phyloP scores from a whole-genome alignment of 2,113 vertebrate species.

The Pseudorhombus dupliciocellatus region DNA sequence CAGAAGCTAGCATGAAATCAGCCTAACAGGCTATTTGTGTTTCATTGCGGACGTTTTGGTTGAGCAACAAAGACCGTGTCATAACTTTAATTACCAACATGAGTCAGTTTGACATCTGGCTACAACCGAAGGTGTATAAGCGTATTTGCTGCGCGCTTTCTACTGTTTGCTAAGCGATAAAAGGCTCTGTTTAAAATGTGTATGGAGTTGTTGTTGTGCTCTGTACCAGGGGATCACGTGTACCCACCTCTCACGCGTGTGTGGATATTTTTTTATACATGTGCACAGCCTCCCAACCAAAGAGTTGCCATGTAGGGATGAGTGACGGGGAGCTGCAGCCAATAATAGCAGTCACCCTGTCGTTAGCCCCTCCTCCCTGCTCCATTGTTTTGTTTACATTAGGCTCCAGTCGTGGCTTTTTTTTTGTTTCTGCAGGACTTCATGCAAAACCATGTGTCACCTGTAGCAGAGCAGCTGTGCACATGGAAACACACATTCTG shows the following conservation, averaged over 20 bases:
- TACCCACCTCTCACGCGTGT: conserved; percentile 61
- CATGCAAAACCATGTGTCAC: background rate
- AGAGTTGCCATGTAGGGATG: conserved; percentile 58
- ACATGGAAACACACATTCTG: background rate
- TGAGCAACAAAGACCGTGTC: no score
- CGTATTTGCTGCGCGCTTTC: background rate
- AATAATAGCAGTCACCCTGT: conserved; percentile 43
- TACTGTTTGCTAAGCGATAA: background rate
- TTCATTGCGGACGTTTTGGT: background rate
- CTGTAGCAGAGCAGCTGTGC: background rate
- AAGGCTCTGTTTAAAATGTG: background rate
- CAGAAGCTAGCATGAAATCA: background rate
- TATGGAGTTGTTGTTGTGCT: conserved; percentile 66
- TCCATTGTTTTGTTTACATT: conserved; percentile 70
- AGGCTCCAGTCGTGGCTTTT: conserved; percentile 56
- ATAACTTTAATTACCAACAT: background rate
- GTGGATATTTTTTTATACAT: conserved; percentile 50
- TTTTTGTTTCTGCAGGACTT: conserved; percentile 41
- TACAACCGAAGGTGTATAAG: background rate
- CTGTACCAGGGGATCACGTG: conserved; percentile 73
- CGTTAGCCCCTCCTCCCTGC: conserved; percentile 29
- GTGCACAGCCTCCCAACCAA: conserved; percentile 54
- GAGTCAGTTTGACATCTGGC: background rate
- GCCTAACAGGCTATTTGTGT: background rate
- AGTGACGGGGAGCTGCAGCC: conserved; percentile 57